Evolutionary conservation across 2,113 vertebrate species (phyloP).

Genomic region (Nesogale talazaci): DNA sequence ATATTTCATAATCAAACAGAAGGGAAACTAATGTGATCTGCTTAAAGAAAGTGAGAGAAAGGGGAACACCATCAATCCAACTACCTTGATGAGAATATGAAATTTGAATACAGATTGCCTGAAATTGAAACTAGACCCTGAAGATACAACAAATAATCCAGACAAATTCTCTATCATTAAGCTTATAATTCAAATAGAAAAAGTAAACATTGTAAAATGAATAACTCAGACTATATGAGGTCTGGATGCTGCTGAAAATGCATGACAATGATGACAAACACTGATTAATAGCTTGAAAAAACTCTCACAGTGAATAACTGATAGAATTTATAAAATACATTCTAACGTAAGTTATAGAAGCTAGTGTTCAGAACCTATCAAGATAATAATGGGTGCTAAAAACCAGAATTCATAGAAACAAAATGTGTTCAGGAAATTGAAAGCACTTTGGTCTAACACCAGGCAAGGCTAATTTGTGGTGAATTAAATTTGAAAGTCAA

Average conservation of each 20-base stretch:
- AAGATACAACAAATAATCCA: not conserved
- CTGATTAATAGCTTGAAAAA: not conserved
- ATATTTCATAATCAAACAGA: constrained; percentile 31
- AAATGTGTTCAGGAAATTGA: not conserved
- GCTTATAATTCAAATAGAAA: not conserved
- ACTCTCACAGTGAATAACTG: too few relatives aligned
- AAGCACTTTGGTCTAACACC: not conserved
- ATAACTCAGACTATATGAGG: not conserved
- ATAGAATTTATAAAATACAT: too few relatives aligned
- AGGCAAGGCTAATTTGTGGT: not conserved
- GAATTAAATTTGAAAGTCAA: not conserved
- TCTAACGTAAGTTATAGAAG: too few relatives aligned
- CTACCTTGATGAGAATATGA: too few relatives aligned
- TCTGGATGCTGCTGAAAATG: not conserved
- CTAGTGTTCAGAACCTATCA: too few relatives aligned
- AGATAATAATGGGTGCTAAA: too few relatives aligned
- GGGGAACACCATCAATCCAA: too few relatives aligned
- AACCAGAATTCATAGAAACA: not conserved
- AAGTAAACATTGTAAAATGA: not conserved
- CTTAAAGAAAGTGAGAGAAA: not conserved
- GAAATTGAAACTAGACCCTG: not conserved
- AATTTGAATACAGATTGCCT: not conserved
- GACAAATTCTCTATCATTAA: not conserved
- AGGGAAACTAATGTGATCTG: not conserved
- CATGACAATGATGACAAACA: not conserved